Base-by-base conservation (phyloP, 1,140 invertebrate genomes). In the Papilio aristodemus region DNA sequence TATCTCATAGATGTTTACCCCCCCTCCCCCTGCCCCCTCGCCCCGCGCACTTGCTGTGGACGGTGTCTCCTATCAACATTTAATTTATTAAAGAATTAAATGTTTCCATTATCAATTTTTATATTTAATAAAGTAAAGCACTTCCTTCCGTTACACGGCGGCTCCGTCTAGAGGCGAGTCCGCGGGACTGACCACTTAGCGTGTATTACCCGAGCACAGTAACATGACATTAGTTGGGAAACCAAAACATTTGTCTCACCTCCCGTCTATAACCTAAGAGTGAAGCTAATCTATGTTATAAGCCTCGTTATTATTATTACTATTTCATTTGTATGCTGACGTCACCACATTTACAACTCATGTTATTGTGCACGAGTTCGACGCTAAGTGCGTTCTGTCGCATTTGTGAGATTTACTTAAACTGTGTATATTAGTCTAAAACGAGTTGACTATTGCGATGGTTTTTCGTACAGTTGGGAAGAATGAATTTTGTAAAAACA, bases 91-190 rank as follows among this genome's bases (percentile, higher is more conserved):
- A 67, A 75, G 69, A 69, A 25, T 82, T 79, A 43, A 66, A 66
- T 50, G 14, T 36, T 37, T 79, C 73, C 79, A 81, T 77, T 85
- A 66, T 73, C 80, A 79, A 74, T 81, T 83, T 80, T 81, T 80
- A 62, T 77, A 80, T 67, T 66, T 75, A 76, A 69, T 54, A 39
- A 79, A 79, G 63, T 39, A 38, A 70, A 74, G 43, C 66, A 74
- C 37, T 72, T 14, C 67, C 54, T 78, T 79, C 59, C 71, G 67
- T 76, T 72, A 66, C 72, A 13, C 43, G 8, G 41, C 17, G 41
- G 63, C 41, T 32, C 41, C 27, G 41, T 66, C 63, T 25, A 46
- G 25, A 14, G 6, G 43, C 10, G 27, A 25, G 8, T 46, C 41
- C 38, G 17, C 22, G n/a, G n/a, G 41, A 38, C 4, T 13, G 19